Evolutionary conservation across 2,888 invertebrate genomes (phyloP).

Genomic region (Hermaeophaga mercurialis): DNA sequence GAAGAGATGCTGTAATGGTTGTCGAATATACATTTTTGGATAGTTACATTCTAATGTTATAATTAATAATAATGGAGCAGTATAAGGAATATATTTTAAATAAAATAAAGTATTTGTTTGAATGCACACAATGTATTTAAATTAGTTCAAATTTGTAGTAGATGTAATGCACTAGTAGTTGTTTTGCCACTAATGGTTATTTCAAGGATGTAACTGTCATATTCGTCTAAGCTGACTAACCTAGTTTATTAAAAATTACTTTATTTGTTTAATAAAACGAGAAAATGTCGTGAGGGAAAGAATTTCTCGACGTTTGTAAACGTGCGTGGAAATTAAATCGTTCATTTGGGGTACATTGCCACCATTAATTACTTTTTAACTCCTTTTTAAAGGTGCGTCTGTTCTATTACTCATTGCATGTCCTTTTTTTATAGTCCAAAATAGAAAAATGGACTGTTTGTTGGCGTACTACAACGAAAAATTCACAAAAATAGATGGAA

Average conservation of each 20-base stretch:
- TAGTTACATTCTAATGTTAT: no score
- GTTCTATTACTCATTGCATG: slow-evolving; percentile 7
- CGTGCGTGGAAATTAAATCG: slow-evolving; percentile 10
- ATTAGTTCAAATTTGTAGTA: slow-evolving; percentile 10
- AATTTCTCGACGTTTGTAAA: slow-evolving; percentile 9
- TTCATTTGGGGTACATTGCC: not conserved
- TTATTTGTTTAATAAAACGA: slow-evolving; percentile 38
- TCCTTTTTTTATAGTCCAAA: slow-evolving; percentile 19
- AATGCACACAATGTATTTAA: no score
- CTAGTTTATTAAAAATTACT: slow-evolving; percentile 25
- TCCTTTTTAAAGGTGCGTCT: not conserved
- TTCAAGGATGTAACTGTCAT: slow-evolving; percentile 25
- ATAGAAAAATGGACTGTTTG: slow-evolving; percentile 45
- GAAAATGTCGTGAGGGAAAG: slow-evolving; percentile 21
- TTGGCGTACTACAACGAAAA: slow-evolving; percentile 47
- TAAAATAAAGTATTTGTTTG: no score
- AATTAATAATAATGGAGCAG: no score
- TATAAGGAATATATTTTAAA: no score
- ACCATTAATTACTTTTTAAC: not conserved
- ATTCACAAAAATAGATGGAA: slow-evolving; percentile 47
- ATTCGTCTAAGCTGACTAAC: slow-evolving; percentile 29
- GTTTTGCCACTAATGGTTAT: not conserved
- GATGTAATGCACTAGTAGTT: not conserved
- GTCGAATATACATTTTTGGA: no score
- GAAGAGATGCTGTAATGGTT: no score